Conservation (phyloP, 37 sponge, comb jelly and placozoan species). For the Chondrilla cf. caribensis region DNA sequence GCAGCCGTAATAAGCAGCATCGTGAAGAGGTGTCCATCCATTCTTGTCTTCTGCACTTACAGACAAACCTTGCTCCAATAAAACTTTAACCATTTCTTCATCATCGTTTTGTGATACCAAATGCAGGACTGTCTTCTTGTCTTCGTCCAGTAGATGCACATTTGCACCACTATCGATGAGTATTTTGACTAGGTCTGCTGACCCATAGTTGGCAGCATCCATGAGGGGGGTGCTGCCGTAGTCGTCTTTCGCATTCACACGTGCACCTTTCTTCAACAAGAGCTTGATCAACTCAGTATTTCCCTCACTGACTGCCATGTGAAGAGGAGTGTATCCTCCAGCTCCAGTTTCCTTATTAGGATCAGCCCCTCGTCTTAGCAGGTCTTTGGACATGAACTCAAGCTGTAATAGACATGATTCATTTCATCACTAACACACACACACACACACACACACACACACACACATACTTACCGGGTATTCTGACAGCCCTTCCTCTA, state of each 20-base stretch:
- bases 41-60: constrained; percentile 12
- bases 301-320: background rate
- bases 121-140: constrained; percentile 12
- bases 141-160: background rate
- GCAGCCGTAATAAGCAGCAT: constrained; percentile 19
- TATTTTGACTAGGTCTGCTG: background rate
- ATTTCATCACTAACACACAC: too few species aligned
- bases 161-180: constrained; percentile 1
- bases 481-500: background rate
- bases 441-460: background rate
- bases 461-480: background rate
- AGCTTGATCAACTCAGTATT: background rate
- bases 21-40: constrained; percentile 27
- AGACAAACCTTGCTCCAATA: constrained; percentile 5
- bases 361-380: constrained; percentile 20
- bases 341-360: constrained; percentile 8
- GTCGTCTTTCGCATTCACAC: background rate
- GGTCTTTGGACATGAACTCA: background rate
- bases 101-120: constrained; percentile 16
- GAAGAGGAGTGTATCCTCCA: background rate
- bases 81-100: background rate
- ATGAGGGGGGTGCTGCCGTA: constrained; percentile 20
- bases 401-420: background rate
- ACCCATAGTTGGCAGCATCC: constrained; percentile 1
- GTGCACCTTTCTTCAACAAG: constrained; percentile 23